Evolutionary conservation across 92 coral and sea anemone genomes (phyloP).

Genomic region (Palythoa grandiflora): DNA sequence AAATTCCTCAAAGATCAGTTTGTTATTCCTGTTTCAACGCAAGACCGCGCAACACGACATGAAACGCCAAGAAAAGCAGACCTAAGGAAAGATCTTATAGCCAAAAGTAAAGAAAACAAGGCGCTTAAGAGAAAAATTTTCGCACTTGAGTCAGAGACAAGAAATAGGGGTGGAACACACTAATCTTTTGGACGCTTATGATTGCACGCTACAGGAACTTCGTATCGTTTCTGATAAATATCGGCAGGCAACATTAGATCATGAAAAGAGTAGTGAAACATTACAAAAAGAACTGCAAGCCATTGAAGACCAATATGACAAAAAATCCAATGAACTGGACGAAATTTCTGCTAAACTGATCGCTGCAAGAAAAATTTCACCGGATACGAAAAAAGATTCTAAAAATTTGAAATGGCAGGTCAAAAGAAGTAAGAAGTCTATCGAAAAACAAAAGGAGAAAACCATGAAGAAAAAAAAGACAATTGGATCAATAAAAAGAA

Average conservation of each 20-base stretch:
- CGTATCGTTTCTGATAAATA: constrained; percentile 1
- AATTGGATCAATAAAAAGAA: constrained; percentile 19
- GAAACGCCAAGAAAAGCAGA: constrained; percentile 33
- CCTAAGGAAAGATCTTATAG: constrained; percentile 24
- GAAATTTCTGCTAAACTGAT: background rate
- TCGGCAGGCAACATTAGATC: constrained; percentile 14
- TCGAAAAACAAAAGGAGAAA: background rate
- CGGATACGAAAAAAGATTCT: background rate
- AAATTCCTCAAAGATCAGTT: constrained; percentile 22
- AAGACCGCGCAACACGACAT: constrained; percentile 35
- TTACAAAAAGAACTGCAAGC: constrained; percentile 14
- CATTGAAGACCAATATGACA: constrained; percentile 14
- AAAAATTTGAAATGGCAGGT: background rate
- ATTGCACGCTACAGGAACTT: background rate
- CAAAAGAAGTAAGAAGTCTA: constrained; percentile 10
- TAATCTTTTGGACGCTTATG: constrained; percentile 13
- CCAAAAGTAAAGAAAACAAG: constrained; percentile 31
- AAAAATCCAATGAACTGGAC: constrained; percentile 15
- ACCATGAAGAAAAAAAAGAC: constrained; percentile 3
- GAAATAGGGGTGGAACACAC: background rate
- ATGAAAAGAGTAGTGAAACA: constrained; percentile 8
- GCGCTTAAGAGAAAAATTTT: constrained; percentile 10
- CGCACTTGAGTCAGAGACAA: background rate
- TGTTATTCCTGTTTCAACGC: constrained; percentile 30
- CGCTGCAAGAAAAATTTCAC: background rate